Conservation (phyloP, 2,888 invertebrate genomes). For the Clepsis dumicolana region DNA sequence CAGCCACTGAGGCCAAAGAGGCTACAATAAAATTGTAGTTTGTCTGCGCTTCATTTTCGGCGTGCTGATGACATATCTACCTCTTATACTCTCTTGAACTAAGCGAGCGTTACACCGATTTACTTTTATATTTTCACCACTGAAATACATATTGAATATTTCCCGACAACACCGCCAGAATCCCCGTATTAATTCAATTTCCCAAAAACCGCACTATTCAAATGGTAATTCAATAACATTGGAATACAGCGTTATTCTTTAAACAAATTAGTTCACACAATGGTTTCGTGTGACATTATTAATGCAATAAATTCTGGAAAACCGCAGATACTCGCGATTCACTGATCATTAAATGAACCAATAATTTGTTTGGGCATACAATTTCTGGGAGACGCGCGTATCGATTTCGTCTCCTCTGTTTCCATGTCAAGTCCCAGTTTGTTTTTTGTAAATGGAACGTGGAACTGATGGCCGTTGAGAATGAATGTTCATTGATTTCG, state of each 20-base stretch:
- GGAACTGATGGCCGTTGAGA: neutral
- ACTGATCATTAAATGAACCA: constrained; percentile 16
- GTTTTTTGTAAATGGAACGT: constrained; percentile 8
- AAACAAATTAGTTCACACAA: constrained; percentile 31
- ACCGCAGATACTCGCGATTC: constrained; percentile 22
- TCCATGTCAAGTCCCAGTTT: constrained; percentile 15
- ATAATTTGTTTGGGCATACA: constrained; percentile 26
- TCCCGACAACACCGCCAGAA: neutral
- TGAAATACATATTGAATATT: neutral
- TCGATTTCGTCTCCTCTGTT: constrained; percentile 32
- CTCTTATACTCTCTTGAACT: too few species aligned
- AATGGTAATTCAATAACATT: neutral
- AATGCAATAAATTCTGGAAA: constrained; percentile 34
- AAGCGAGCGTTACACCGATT: too few species aligned
- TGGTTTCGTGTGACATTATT: constrained; percentile 29
- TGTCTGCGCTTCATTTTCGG: too few species aligned
- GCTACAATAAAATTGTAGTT: too few species aligned
- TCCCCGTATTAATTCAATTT: neutral
- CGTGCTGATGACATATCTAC: too few species aligned
- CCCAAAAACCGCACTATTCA: neutral
- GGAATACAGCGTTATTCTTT: neutral
- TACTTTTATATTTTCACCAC: too few species aligned
- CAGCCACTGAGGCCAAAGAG: too few species aligned
- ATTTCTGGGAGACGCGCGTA: neutral
- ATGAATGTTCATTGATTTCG: neutral